phyloP scores from a whole-genome alignment of 1,140 invertebrate genomes.

The Meloidogyne exigua region DNA sequence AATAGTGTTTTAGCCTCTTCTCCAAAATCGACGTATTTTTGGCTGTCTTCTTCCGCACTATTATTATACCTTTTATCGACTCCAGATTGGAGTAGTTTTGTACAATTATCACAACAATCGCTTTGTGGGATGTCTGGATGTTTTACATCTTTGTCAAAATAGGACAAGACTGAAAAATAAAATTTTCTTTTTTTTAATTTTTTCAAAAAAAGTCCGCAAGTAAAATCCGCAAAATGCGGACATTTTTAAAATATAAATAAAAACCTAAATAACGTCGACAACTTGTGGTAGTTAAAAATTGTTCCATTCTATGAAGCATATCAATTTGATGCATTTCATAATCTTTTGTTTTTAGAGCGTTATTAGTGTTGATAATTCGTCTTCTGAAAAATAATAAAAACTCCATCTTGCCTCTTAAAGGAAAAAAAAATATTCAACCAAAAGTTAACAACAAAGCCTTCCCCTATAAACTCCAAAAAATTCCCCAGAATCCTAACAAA shows the following conservation, averaged over 20 bases:
- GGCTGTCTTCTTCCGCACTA: too few species aligned
- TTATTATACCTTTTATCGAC: constrained; percentile 8
- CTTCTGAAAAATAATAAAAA: neutral
- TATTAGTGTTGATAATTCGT: constrained; percentile 14
- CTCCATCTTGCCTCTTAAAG: too few species aligned
- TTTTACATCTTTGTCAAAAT: constrained; percentile 28
- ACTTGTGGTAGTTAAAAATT: constrained; percentile 26
- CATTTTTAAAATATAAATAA: too few species aligned
- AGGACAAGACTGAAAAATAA: constrained; percentile 9
- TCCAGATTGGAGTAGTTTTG: constrained; percentile 11
- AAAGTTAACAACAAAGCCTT: too few species aligned
- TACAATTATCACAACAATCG: constrained; percentile 41
- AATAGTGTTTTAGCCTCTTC: constrained; percentile 25
- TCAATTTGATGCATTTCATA: constrained; percentile 27
- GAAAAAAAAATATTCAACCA: too few species aligned
- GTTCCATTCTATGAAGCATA: constrained; percentile 30
- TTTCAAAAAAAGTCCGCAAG: too few species aligned
- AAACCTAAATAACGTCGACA: constrained; percentile 24
- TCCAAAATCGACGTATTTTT: constrained; percentile 22
- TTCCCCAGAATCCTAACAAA: too few species aligned
- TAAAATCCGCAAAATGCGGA: too few species aligned
- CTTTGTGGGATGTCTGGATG: constrained; percentile 27
- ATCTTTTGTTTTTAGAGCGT: neutral
- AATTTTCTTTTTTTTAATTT: too few species aligned
- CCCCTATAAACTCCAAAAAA: too few species aligned